A percentile compares a stretch with the other conserved stretches of the same genome.
Conservation (phyloP, 1,140 invertebrate genomes). For the Mesaphorura yosii region DNA sequence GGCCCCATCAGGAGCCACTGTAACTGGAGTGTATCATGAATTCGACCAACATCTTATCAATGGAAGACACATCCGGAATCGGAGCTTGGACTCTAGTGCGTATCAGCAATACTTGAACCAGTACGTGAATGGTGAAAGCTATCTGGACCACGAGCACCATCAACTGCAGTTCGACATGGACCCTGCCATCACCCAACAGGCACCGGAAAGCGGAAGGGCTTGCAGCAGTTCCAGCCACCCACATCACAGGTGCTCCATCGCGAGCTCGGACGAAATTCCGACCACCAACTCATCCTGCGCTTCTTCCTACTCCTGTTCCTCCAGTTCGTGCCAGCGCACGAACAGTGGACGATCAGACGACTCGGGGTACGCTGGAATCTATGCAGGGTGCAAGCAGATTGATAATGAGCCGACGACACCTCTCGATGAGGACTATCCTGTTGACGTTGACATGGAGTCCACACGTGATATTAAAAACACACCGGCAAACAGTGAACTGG, state of each 20-base stretch:
- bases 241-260: slow-evolving; percentile 16
- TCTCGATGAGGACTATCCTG: background rate
- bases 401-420: background rate
- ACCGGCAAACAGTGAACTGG: background rate
- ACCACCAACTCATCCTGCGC: slow-evolving; percentile 2
- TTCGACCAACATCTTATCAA: background rate
- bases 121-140: background rate
- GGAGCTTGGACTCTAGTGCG: slow-evolving; percentile 23
- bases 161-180: background rate
- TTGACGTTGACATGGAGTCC: background rate
- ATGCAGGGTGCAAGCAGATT: background rate
- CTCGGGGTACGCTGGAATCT: slow-evolving; percentile 9
- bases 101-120: background rate
- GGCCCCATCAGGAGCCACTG: no score
- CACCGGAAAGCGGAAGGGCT: background rate
- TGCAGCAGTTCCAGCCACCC: slow-evolving; percentile 8
- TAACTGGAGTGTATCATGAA: no score
- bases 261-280: slow-evolving; percentile 4
- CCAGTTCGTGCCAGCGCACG: slow-evolving; percentile 4
- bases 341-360: slow-evolving; percentile 22
- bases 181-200: background rate
- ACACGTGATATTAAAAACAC: background rate
- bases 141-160: background rate
- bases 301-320: slow-evolving; percentile 1
- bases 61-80: slow-evolving; percentile 15